A percentile compares a stretch with the other conserved stretches of the same genome.
phyloP scores from a whole-genome alignment of 2,113 vertebrate species.

The Colistium nudipinnis region DNA sequence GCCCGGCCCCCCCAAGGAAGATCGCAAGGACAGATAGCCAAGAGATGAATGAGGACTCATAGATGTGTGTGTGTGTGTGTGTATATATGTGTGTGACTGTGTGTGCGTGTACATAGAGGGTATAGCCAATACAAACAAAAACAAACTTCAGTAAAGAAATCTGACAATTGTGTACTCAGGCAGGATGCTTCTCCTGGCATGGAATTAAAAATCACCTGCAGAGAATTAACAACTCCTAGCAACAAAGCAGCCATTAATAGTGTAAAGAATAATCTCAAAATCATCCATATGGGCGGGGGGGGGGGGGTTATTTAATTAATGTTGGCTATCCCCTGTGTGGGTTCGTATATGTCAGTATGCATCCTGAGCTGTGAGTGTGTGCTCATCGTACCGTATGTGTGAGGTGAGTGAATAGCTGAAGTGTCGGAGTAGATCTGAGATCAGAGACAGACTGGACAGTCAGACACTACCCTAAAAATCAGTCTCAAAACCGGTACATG shows the following conservation, averaged over 20 bases:
- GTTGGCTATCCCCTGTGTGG: slow-evolving; percentile 53
- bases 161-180: background rate
- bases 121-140: slow-evolving; percentile 45
- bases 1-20: slow-evolving; percentile 93
- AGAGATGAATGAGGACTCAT: slow-evolving; percentile 98
- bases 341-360: slow-evolving; percentile 32
- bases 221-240: no score
- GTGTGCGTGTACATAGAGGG: slow-evolving; percentile 26
- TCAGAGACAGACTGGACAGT: slow-evolving; percentile 48
- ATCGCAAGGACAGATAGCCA: slow-evolving; percentile 97
- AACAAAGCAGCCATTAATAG: slow-evolving; percentile 15
- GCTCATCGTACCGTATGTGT: slow-evolving; percentile 32
- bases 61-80: slow-evolving; percentile 56
- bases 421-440: slow-evolving; percentile 37
- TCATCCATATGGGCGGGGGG: no score
- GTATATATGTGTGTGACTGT: background rate
- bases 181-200: slow-evolving; percentile 26
- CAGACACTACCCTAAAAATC: slow-evolving; percentile 54
- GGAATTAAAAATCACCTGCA: background rate
- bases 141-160: slow-evolving; percentile 22
- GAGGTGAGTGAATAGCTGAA: slow-evolving; percentile 30
- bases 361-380: slow-evolving; percentile 42
- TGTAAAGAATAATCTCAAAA: slow-evolving; percentile 16
- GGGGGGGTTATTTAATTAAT: slow-evolving; percentile 16
- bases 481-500: slow-evolving; percentile 50